These are phyloP conservation scores for Scaptodrosophila lebanonensis DNA, from an alignment of 1,140 invertebrate species.

Conservation along the genomic window DNA sequence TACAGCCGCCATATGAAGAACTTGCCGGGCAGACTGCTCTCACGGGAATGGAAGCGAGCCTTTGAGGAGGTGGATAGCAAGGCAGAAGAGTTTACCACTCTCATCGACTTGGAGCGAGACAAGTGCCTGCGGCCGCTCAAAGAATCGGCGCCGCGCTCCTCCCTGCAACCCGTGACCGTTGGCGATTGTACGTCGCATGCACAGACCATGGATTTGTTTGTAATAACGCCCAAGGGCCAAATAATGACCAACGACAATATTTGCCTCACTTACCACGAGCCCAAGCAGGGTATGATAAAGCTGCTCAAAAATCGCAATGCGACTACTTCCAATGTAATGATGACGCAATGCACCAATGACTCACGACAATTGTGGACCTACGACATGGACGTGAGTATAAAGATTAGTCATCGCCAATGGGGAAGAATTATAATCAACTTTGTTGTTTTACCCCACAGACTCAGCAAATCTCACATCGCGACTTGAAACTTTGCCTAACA, in stretches of 20 bases:
- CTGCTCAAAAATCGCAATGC: slow-evolving; percentile 56
- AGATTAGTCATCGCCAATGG: background rate
- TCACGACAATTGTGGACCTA: slow-evolving; percentile 65
- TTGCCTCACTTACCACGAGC: slow-evolving; percentile 62
- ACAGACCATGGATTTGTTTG: slow-evolving; percentile 85
- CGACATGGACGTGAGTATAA: slow-evolving; percentile 67
- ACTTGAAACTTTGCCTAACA: slow-evolving; percentile 64
- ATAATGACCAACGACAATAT: slow-evolving; percentile 76
- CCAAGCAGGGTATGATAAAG: slow-evolving; percentile 51
- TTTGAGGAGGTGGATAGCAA: slow-evolving; percentile 64
- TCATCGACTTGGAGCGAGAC: slow-evolving; percentile 62
- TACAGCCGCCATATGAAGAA: slow-evolving; percentile 68
- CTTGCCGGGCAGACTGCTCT: slow-evolving; percentile 48
- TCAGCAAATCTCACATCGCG: slow-evolving; percentile 67
- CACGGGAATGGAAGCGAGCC: slow-evolving; percentile 60
- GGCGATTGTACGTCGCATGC: slow-evolving; percentile 77
- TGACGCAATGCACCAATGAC: slow-evolving; percentile 55
- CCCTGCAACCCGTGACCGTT: slow-evolving; percentile 79
- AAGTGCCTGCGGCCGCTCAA: slow-evolving; percentile 59
- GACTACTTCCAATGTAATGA: slow-evolving; percentile 61
- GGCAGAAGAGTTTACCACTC: slow-evolving; percentile 43
- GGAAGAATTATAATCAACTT: background rate
- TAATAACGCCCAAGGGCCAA: slow-evolving; percentile 82
- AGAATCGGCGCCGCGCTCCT: slow-evolving; percentile 51
- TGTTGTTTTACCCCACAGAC: slow-evolving; percentile 37